Percentiles rank a stretch among this genome's conserved stretches.
Evolutionary conservation across 2,888 invertebrate species (phyloP).

Genomic region (Teinopalpus imperialis): DNA sequence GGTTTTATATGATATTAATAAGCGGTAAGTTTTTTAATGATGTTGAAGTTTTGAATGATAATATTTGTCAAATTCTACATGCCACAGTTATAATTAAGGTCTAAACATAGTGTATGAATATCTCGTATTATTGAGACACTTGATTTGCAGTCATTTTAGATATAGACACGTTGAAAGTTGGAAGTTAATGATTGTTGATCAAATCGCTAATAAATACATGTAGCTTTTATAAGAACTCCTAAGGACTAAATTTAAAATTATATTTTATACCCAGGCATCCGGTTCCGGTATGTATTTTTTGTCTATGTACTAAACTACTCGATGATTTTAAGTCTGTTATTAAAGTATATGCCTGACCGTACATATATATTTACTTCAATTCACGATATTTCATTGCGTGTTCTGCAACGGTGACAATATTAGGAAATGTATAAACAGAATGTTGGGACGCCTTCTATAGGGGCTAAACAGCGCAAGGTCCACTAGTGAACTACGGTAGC

Average conservation of each 20-base stretch:
- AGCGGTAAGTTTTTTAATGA: conserved; percentile 73
- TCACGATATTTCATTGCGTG: no score
- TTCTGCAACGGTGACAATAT: no score
- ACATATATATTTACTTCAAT: no score
- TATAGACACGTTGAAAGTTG: conserved; percentile 60
- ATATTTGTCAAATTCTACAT: conserved; percentile 73
- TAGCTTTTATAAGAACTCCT: conserved; percentile 49
- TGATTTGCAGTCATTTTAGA: conserved; percentile 34
- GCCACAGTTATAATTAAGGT: conserved; percentile 35
- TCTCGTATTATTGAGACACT: conserved; percentile 41
- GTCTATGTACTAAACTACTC: no score
- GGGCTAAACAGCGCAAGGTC: no score
- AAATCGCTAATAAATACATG: conserved; percentile 35
- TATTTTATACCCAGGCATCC: conserved; percentile 10
- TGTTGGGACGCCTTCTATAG: no score
- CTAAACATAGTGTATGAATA: conserved; percentile 38
- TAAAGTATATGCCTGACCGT: no score
- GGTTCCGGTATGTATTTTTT: no score
- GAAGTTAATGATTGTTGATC: conserved; percentile 44
- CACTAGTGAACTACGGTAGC: no score
- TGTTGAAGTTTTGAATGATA: conserved; percentile 68
- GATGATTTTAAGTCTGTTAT: no score
- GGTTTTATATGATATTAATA: conserved; percentile 69
- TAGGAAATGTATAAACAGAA: no score
- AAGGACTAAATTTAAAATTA: conserved; percentile 15